These are phyloP conservation scores for Triplophysa siluroides DNA, from an alignment of 2,113 vertebrate species.

Conservation along the genomic window DNA sequence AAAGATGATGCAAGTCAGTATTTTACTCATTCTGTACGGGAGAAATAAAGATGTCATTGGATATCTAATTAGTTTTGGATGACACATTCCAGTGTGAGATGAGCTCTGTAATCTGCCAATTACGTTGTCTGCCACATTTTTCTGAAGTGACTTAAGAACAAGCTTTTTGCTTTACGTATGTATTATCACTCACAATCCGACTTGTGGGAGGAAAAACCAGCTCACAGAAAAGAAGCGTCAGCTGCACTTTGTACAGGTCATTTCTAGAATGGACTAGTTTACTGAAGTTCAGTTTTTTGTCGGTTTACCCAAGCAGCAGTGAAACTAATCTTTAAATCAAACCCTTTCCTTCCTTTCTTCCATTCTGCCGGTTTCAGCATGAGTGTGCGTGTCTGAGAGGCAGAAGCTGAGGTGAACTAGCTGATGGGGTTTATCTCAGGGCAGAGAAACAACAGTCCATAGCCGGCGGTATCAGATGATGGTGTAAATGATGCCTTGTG, in stretches of 20 bases:
- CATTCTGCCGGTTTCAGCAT: constrained; percentile 32
- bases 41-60: constrained; percentile 29
- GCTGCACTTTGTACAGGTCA: too few relatives aligned
- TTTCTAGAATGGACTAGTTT: not conserved
- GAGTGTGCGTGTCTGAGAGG: constrained; percentile 3
- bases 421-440: constrained; percentile 33
- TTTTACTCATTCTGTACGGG: not conserved
- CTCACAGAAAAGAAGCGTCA: too few relatives aligned
- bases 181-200: not conserved
- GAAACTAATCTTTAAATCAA: constrained; percentile 23
- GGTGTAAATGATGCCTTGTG: not conserved
- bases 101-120: constrained; percentile 44
- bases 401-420: constrained; percentile 34
- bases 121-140: constrained; percentile 39
- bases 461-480: constrained; percentile 25
- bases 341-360: constrained; percentile 36
- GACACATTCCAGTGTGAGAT: constrained; percentile 29
- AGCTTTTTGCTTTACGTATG: constrained; percentile 1
- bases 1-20: not conserved
- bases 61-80: not conserved
- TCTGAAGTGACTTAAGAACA: constrained; percentile 47
- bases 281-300: not conserved
- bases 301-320: not conserved
- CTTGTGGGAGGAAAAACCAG: not conserved
- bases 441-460: constrained; percentile 26